Evolutionary conservation across 1,140 invertebrate species (phyloP).

Genomic region (Brachionus calyciflorus): DNA sequence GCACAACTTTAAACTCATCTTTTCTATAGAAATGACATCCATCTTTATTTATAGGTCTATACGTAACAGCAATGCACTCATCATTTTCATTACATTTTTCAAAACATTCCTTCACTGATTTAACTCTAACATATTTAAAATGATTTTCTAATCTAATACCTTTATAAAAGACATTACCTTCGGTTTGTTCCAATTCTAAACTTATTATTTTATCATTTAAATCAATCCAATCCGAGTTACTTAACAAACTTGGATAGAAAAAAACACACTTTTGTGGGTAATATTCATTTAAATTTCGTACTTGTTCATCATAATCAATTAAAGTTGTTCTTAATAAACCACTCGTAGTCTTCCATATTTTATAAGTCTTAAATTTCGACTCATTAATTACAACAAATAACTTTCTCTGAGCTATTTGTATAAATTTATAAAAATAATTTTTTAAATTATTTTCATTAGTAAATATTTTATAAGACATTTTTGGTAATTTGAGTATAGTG

Average conservation of each 20-base stretch:
- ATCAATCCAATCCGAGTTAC: background rate
- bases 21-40: slow-evolving; percentile 34
- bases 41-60: slow-evolving; percentile 17
- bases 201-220: background rate
- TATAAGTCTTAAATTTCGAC: background rate
- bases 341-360: background rate
- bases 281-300: background rate
- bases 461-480: background rate
- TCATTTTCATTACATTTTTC: background rate
- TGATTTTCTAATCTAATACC: slow-evolving; percentile 6
- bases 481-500: background rate
- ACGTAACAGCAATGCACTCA: background rate
- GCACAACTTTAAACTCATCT: background rate
- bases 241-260: background rate
- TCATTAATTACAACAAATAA: background rate
- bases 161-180: slow-evolving; percentile 7
- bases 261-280: background rate
- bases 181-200: background rate
- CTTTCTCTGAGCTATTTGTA: background rate
- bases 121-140: background rate
- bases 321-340: background rate
- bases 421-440: background rate
- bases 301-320: background rate
- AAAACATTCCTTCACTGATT: slow-evolving; percentile 2
- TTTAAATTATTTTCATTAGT: background rate